Evolutionary conservation across 2,797 vertebrate species (phyloP).

Genomic region (Chelidonichthys spinosus): DNA sequence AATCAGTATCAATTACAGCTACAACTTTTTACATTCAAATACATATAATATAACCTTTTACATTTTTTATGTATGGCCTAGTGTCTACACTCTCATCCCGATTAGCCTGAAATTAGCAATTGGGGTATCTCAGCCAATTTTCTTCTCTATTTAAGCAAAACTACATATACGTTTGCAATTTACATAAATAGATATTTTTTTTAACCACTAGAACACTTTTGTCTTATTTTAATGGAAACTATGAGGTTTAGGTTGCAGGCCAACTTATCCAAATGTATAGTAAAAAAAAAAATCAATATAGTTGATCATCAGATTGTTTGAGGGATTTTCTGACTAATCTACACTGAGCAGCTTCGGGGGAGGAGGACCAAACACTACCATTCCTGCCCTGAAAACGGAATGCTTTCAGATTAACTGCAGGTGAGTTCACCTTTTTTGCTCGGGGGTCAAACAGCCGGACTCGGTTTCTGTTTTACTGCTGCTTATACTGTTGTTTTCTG

Average conservation of each 20-base stretch:
- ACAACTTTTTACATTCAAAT: conserved; percentile 4
- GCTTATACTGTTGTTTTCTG: conserved; percentile 86
- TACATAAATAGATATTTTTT: not conserved
- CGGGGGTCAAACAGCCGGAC: conserved; percentile 72
- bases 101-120: not conserved
- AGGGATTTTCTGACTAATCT: not conserved
- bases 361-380: not conserved
- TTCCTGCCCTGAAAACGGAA: not conserved
- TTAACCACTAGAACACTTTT: not conserved
- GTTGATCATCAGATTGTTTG: not conserved
- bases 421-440: conserved; percentile 66
- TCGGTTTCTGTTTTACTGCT: conserved; percentile 73
- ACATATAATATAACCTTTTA: not conserved
- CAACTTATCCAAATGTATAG: not conserved
- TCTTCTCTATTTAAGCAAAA: not conserved
- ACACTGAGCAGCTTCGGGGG: not conserved
- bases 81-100: not conserved
- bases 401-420: not conserved
- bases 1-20: not conserved
- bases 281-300: no score
- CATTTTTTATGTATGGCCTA: not conserved
- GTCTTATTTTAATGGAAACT: not conserved
- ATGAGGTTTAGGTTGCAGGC: not conserved
- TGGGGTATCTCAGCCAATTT: not conserved
- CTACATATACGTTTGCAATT: no score